Evolutionary conservation across 2,113 vertebrate genomes (phyloP).

Genomic region (Theristicus caerulescens): DNA sequence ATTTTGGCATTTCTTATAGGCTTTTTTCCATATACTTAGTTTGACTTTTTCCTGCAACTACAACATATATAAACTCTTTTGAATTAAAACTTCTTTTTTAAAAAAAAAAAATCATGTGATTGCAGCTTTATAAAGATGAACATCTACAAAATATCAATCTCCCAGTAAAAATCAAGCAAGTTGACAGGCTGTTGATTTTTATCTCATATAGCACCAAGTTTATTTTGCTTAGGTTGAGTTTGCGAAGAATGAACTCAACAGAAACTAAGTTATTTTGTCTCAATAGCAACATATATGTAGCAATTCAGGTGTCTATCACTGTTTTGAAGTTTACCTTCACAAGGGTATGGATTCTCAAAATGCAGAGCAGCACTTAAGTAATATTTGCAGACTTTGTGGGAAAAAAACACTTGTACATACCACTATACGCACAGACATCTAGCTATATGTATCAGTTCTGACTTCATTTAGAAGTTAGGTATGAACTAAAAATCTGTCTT

Average conservation of each 20-base stretch:
- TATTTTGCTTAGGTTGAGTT: not conserved
- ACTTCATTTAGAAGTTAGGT: not conserved
- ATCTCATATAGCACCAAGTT: not conserved
- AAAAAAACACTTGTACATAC: fast-evolving
- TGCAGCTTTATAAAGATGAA: not conserved
- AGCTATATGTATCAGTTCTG: fast-evolving
- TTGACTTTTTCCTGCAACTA: not conserved
- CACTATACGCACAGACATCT: not conserved
- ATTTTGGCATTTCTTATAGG: not conserved
- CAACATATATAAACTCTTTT: not conserved
- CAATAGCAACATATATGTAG: not conserved
- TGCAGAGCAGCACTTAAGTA: not conserved
- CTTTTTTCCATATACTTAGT: not conserved
- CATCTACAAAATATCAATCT: not conserved
- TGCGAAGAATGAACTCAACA: not conserved
- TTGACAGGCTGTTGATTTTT: not conserved
- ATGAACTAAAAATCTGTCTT: not conserved
- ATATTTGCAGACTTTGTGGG: not conserved
- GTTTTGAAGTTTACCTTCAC: not conserved
- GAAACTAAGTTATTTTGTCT: not conserved
- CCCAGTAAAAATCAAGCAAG: not conserved
- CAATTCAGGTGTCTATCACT: not conserved
- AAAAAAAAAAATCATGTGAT: not conserved
- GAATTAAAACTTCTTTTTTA: not conserved
- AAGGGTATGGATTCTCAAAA: not conserved